Base-by-base conservation (phyloP, 2,888 invertebrate genomes). In the Entomobrya proxima region DNA sequence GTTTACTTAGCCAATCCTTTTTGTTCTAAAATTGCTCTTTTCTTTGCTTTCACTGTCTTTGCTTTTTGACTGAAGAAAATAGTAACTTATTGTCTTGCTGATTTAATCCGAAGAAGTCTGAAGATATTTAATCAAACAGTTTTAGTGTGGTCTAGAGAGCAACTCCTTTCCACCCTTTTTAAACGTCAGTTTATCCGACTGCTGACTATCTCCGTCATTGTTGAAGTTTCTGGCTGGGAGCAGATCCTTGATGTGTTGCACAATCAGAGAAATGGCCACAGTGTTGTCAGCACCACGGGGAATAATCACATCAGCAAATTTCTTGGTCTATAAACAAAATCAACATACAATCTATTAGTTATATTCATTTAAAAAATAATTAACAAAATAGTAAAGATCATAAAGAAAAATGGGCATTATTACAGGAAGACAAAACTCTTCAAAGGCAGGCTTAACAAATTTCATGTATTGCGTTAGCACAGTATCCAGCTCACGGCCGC, bases 221-320 rank as follows among this genome's bases (percentile, higher is more conserved):
- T 44, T 32, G 15, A 78, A 30, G 30, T 85, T 87, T 18, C 85
- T 69, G 21, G 86, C 52, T 7, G 76, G 47, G 11, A 89, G 81
- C 13, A 89, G 76, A 79, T 98, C 98, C 95, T 98, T 96, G 93
- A 99, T 98, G 95, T 99, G 98, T 93, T 98, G 98, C 91, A 98
- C 98, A 93, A 99, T 98, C 93, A 99, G 95, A 94, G 98, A 98
- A 94, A 99, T 98, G 93, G 99, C 99, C 94, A 99, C 99, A 92
- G 95, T 95, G 92, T 99, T 99, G 92, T 99, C 99, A 30, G 98
- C 98, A 87, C 99, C 99, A 90, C 99, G 94, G 0, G 99, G 99
- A 92, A 99, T 99, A 91, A 99, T 99, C 76, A 99, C 98, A 93
- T 99, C 99, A 80, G 99, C 99, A 93, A 98, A 99, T 92, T 99